phyloP scores from a whole-genome alignment of 2,113 vertebrate species.

The Daphoenositta chrysoptera region DNA sequence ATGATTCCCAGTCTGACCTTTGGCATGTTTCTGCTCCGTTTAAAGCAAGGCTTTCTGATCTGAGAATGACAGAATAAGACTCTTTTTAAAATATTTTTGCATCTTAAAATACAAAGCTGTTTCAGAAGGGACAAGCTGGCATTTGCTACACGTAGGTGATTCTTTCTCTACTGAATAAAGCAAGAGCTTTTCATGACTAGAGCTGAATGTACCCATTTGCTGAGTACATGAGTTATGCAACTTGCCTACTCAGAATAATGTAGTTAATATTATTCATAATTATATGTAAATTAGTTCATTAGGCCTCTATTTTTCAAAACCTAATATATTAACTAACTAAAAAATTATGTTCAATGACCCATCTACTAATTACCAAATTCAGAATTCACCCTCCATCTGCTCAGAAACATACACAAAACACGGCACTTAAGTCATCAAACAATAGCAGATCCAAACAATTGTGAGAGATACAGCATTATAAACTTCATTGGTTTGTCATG shows the following conservation, averaged over 20 bases:
- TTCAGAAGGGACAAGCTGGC: neutral
- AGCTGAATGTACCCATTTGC: neutral
- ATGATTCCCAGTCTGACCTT: neutral
- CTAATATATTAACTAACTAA: neutral
- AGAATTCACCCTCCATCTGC: constrained; percentile 28
- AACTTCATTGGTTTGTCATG: neutral
- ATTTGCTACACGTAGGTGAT: neutral
- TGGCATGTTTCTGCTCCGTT: neutral
- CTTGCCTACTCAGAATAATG: neutral
- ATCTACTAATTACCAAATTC: neutral
- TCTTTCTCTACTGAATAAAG: neutral
- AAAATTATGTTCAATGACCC: constrained; percentile 3
- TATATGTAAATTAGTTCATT: neutral
- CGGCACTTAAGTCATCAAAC: neutral
- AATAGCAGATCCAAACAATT: neutral
- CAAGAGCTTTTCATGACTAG: neutral
- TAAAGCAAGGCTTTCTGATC: neutral
- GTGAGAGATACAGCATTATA: neutral
- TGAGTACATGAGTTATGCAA: neutral
- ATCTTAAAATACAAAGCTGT: neutral
- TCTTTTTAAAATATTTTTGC: neutral
- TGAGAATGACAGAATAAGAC: neutral
- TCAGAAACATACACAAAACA: neutral
- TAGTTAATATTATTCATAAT: neutral
- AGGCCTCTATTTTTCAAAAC: neutral